Percentiles rank a stretch among this genome's conserved stretches.
Evolutionary conservation across 2,797 vertebrate genomes (phyloP).

Genomic region (Sebastes steindachneri): DNA sequence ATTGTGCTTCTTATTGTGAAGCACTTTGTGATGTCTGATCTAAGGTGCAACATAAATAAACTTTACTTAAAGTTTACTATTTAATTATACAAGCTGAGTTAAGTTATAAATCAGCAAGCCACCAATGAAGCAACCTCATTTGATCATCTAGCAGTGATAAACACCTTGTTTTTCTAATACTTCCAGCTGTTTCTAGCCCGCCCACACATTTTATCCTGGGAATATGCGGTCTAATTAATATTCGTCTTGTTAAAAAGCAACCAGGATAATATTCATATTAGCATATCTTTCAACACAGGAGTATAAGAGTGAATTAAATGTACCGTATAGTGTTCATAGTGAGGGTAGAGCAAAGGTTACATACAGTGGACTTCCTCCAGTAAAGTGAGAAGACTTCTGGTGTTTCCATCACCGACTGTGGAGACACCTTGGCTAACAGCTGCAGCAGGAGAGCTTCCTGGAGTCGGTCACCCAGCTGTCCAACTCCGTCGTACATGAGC

Average conservation of each 20-base stretch:
- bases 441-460: slow-evolving; percentile 44
- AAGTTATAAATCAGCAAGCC: neutral
- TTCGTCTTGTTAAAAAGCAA: neutral
- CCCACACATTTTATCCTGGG: neutral
- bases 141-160: neutral
- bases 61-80: neutral
- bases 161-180: neutral
- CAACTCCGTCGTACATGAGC: neutral
- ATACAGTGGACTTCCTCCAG: neutral
- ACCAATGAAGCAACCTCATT: neutral
- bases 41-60: neutral
- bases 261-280: neutral
- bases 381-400: slow-evolving; percentile 9
- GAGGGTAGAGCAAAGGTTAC: neutral
- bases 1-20: neutral
- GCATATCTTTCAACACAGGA: neutral
- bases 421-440: slow-evolving; percentile 58
- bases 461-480: slow-evolving; percentile 43
- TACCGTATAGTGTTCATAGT: neutral
- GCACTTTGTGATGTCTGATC: no score
- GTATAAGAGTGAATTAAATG: neutral
- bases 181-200: neutral
- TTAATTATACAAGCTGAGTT: neutral
- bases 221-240: neutral
- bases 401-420: slow-evolving; percentile 22